Conservation (phyloP, 1,140 invertebrate species). For the Drosophila watanabei region DNA sequence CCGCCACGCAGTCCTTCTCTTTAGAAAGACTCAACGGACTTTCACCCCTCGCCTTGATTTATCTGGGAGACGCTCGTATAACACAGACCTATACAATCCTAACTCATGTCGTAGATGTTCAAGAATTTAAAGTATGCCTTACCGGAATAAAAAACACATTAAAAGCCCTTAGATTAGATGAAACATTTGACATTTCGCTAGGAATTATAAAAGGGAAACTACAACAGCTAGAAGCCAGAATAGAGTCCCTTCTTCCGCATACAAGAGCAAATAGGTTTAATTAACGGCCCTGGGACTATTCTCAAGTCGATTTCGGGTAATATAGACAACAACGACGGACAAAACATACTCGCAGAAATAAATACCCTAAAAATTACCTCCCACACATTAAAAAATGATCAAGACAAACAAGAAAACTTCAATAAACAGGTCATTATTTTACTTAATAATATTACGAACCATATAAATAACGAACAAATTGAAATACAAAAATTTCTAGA, state of each 20-base stretch:
- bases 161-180: too few relatives aligned
- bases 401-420: conserved; percentile 1
- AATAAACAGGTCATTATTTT: conserved; percentile 6
- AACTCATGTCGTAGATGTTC: too few relatives aligned
- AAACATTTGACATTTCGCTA: too few relatives aligned
- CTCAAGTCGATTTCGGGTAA: conserved; percentile 11
- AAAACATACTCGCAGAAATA: conserved; percentile 2
- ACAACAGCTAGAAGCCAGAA: neutral
- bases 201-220: neutral
- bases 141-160: too few relatives aligned
- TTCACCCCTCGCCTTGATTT: too few relatives aligned
- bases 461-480: neutral
- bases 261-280: neutral
- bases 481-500: conserved; percentile 4
- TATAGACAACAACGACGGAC: conserved; percentile 9
- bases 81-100: too few relatives aligned
- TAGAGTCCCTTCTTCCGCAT: neutral
- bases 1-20: neutral
- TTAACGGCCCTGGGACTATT: conserved; percentile 9
- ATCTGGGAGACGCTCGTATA: too few relatives aligned
- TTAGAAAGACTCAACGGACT: too few relatives aligned
- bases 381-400: neutral
- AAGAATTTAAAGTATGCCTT: too few relatives aligned
- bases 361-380: neutral
- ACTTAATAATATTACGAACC: neutral